Conservation (phyloP, 2,113 vertebrate genomes). For the Microtus richardsoni region DNA sequence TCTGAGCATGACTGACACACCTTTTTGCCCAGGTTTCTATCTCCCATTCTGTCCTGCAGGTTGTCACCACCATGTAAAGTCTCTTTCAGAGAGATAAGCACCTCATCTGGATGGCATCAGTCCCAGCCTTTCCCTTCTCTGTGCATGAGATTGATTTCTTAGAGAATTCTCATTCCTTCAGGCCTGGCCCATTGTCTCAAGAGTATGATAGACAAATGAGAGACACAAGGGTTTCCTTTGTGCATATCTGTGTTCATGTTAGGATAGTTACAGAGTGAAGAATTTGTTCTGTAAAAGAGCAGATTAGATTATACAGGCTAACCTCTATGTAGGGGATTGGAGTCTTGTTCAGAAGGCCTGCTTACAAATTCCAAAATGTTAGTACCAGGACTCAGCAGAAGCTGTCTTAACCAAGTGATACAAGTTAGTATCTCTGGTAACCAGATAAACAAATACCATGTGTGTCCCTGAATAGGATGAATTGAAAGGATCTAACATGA, state of each 20-base stretch:
- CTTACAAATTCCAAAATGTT: slow-evolving; percentile 7
- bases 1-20: not conserved
- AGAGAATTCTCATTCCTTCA: not conserved
- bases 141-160: not conserved
- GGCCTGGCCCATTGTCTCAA: not conserved
- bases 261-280: not conserved
- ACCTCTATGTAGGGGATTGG: not conserved
- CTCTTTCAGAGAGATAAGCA: not conserved
- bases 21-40: not conserved
- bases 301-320: slow-evolving; percentile 2
- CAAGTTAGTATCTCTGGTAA: slow-evolving; percentile 31
- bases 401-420: not conserved
- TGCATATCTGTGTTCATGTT: not conserved
- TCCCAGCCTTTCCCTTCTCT: not conserved
- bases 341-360: not conserved
- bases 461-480: not conserved
- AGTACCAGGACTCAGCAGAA: not conserved
- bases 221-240: not conserved
- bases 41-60: not conserved
- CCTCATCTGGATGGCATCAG: not conserved
- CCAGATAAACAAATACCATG: not conserved
- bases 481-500: not conserved
- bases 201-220: not conserved
- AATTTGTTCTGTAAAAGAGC: not conserved
- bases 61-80: not conserved